Evolutionary conservation across 2,797 vertebrate species (phyloP).

Genomic region (Hyperoplus immaculatus): DNA sequence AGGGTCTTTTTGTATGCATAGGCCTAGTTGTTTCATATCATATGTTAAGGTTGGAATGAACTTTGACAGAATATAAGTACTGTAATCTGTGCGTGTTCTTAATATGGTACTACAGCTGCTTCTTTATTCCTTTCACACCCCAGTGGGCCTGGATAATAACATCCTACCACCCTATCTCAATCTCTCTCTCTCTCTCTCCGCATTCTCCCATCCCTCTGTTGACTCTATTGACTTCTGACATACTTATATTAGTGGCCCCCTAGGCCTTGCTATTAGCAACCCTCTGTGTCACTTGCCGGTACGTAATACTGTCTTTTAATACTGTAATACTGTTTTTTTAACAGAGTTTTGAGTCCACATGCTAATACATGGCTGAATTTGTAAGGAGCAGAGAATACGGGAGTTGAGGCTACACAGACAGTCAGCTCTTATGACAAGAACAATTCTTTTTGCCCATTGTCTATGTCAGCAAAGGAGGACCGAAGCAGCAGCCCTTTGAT

Average conservation of each 20-base stretch:
- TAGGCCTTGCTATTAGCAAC: slow-evolving; percentile 76
- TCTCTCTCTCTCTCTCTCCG: slow-evolving; percentile 19
- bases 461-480: not conserved
- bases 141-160: slow-evolving; percentile 62
- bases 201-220: slow-evolving; percentile 29
- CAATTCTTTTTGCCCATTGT: not conserved
- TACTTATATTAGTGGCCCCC: slow-evolving; percentile 57
- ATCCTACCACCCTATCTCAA: not conserved
- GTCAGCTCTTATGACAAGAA: slow-evolving; percentile 7
- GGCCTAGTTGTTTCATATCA: slow-evolving; percentile 25
- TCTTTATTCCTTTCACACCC: slow-evolving; percentile 66
- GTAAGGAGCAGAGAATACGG: slow-evolving; percentile 5
- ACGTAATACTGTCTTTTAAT: slow-evolving; percentile 28
- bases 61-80: slow-evolving; percentile 32
- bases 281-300: slow-evolving; percentile 46
- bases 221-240: slow-evolving; percentile 62
- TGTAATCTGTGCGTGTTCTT: slow-evolving; percentile 37
- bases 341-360: slow-evolving; percentile 7
- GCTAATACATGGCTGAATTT: not conserved
- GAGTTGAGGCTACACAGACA: slow-evolving; percentile 3
- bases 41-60: slow-evolving; percentile 41
- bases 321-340: too few species aligned
- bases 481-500: not conserved
- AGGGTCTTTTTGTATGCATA: slow-evolving; percentile 6
- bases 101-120: slow-evolving; percentile 59